Percentiles rank a stretch among this genome's conserved stretches.
Evolutionary conservation across 2,113 vertebrate species (phyloP).

Genomic region (Hippocampus comes): DNA sequence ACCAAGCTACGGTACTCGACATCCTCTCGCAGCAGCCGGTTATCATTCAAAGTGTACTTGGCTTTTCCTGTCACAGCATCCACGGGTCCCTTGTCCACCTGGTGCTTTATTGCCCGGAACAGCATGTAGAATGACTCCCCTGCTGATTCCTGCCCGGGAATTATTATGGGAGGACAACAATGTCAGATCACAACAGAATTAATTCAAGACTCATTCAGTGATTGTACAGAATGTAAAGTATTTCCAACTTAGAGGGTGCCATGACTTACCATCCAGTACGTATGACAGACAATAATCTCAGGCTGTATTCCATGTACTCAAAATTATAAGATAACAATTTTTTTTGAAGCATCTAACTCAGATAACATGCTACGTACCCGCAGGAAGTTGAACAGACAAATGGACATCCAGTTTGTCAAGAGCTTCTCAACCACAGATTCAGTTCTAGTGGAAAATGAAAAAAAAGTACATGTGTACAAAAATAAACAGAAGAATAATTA

Average conservation of each 20-base stretch:
- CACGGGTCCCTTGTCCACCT: slow-evolving; percentile 95
- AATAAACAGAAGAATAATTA: not conserved
- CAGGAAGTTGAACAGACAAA: slow-evolving; percentile 90
- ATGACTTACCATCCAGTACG: not conserved
- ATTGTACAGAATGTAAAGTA: not conserved
- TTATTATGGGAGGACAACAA: slow-evolving; percentile 20
- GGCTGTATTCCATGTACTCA: not conserved
- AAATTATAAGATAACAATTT: not conserved
- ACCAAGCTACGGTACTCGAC: slow-evolving; percentile 93
- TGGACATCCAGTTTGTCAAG: slow-evolving; percentile 98
- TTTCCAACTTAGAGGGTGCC: not conserved
- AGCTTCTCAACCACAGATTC: slow-evolving; percentile 97
- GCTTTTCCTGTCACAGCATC: slow-evolving; percentile 95
- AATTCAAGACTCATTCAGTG: not conserved
- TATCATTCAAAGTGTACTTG: slow-evolving; percentile 96
- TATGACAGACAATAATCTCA: not conserved
- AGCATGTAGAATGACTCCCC: slow-evolving; percentile 97
- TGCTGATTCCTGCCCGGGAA: slow-evolving; percentile 80
- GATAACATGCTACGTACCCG: slow-evolving; percentile 73
- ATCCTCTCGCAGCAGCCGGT: slow-evolving; percentile 90
- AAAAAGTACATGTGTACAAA: slow-evolving; percentile 1
- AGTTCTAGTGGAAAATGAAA: slow-evolving; percentile 73
- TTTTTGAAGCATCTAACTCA: not conserved
- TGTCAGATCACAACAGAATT: not conserved
- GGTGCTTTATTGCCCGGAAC: slow-evolving; percentile 95